Percentiles rank a stretch among this genome's conserved stretches.
Conservation (phyloP, 2,113 vertebrate species). For the Entomyzon cyanotis region DNA sequence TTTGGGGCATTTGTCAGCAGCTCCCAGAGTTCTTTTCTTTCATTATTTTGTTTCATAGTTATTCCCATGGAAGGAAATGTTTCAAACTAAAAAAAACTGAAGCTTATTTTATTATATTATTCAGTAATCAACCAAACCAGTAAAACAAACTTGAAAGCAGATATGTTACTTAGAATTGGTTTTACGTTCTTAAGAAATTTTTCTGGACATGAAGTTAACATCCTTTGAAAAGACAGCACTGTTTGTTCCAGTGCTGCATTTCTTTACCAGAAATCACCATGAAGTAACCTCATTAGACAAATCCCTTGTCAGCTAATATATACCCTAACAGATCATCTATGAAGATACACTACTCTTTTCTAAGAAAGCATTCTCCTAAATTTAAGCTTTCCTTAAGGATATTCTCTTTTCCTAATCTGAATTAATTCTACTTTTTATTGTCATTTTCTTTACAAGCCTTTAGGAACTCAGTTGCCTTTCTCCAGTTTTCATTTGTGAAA, state of each 20-base stretch:
- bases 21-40: background rate
- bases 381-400: background rate
- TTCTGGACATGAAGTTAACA: background rate
- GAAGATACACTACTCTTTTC: background rate
- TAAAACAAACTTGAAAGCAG: background rate
- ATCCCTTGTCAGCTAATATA: background rate
- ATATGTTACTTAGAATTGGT: background rate
- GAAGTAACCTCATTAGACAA: background rate
- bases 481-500: background rate
- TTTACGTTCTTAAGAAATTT: background rate
- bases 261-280: background rate
- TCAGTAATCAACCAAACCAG: background rate
- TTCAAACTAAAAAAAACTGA: background rate
- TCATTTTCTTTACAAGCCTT: background rate
- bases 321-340: background rate
- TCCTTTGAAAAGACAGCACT: background rate
- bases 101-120: background rate
- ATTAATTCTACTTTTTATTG: background rate
- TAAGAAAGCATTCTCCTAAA: background rate
- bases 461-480: background rate
- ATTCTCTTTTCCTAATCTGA: background rate
- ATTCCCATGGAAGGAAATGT: background rate
- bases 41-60: background rate
- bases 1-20: background rate
- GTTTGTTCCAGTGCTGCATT: background rate